Evolutionary conservation across 2,113 vertebrate genomes (phyloP).

Genomic region (Semnopithecus entellus): DNA sequence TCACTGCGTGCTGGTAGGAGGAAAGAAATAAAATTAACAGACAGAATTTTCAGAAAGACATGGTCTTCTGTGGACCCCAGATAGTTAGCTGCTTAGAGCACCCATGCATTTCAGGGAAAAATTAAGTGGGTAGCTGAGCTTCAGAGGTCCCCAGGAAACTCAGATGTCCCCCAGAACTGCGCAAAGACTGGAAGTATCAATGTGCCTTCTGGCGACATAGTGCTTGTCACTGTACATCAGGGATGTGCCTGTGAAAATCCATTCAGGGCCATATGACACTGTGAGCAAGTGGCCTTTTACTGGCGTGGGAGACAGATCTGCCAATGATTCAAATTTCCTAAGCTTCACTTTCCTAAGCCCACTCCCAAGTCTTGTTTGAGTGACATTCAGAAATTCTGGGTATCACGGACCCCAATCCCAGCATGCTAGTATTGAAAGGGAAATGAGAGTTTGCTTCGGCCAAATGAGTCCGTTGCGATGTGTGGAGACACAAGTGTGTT

Average conservation of each 20-base stretch:
- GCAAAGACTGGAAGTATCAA: background rate
- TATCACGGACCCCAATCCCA: accelerated
- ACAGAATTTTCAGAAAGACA: background rate
- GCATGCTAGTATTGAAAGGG: accelerated
- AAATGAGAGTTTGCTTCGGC: background rate
- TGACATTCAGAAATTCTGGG: background rate
- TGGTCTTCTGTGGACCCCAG: background rate
- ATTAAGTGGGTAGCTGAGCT: background rate
- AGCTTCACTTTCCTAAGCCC: background rate
- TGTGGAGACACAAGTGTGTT: accelerated
- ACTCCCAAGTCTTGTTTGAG: background rate
- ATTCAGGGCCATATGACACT: background rate
- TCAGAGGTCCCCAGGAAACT: background rate
- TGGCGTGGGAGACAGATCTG: background rate
- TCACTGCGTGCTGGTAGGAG: accelerated
- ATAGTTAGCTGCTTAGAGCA: background rate
- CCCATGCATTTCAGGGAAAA: background rate
- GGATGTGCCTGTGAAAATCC: background rate
- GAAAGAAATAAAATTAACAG: background rate
- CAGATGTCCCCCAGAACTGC: background rate
- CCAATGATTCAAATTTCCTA: background rate
- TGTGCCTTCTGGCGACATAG: background rate
- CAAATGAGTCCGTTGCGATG: accelerated
- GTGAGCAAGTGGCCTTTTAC: background rate
- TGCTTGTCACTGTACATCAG: background rate